These are phyloP conservation scores for Thamnaconus septentrionalis DNA, from an alignment of 2,113 vertebrate genomes.

Conservation along the genomic window DNA sequence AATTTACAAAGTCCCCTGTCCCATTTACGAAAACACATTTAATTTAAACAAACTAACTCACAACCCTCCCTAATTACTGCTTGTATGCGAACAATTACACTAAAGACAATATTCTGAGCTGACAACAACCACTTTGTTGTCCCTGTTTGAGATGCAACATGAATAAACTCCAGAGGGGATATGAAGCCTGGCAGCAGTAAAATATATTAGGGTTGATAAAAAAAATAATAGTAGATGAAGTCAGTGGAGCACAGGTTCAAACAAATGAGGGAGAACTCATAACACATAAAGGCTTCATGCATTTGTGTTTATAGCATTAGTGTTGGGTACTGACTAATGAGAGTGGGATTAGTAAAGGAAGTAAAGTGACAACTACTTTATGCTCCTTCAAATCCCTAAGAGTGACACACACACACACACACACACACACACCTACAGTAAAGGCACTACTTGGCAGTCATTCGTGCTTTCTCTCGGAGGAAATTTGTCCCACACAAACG, in stretches of 20 bases:
- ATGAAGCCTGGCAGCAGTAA: not conserved
- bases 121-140: not conserved
- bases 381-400: too few species aligned
- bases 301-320: too few species aligned
- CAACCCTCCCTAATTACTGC: too few species aligned
- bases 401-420: too few species aligned
- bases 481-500: too few species aligned
- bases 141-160: slow-evolving; percentile 5
- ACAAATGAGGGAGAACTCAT: not conserved
- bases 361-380: too few species aligned
- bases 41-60: not conserved
- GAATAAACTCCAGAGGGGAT: not conserved
- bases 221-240: not conserved
- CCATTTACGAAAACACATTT: not conserved
- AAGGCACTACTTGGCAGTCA: too few species aligned
- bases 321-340: too few species aligned
- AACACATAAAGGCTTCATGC: too few species aligned
- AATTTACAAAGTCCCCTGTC: not conserved
- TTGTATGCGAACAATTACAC: not conserved
- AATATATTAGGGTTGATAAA: not conserved
- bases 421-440: too few species aligned
- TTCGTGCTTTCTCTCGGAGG: too few species aligned
- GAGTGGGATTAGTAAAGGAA: too few species aligned
- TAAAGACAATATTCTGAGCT: not conserved
- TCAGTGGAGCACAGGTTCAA: not conserved